These are phyloP conservation scores for Montipora cactus DNA, from an alignment of 64 coral and sea anemone species.

Conservation along the genomic window DNA sequence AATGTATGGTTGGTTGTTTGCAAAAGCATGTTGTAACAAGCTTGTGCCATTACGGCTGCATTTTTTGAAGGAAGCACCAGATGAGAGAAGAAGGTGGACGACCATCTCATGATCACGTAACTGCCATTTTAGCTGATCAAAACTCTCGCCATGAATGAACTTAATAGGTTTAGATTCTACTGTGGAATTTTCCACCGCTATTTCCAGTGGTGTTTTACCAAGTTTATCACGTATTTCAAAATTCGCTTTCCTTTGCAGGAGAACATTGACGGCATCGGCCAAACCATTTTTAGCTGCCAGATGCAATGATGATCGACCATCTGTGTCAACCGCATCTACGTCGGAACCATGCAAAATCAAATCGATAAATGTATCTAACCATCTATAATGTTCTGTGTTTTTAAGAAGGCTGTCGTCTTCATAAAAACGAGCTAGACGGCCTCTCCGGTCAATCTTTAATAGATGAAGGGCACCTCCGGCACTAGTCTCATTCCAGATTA, in stretches of 20 bases:
- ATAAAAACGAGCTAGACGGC: slow-evolving; percentile 1
- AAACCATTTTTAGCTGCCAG: slow-evolving; percentile 33
- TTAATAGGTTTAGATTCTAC: no score
- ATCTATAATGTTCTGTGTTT: neutral
- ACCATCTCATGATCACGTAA: no score
- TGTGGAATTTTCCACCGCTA: slow-evolving; percentile 17
- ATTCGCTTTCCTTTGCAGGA: neutral
- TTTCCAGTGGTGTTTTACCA: slow-evolving; percentile 24
- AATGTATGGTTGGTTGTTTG: slow-evolving; percentile 1
- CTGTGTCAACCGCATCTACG: neutral
- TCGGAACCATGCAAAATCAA: neutral
- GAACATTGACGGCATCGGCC: neutral
- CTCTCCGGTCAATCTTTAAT: neutral
- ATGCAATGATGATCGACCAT: neutral
- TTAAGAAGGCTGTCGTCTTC: neutral
- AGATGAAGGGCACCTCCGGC: neutral
- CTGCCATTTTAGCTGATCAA: no score
- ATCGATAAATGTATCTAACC: neutral
- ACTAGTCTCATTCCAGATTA: neutral
- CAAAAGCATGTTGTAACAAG: slow-evolving; percentile 33
- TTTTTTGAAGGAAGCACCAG: neutral
- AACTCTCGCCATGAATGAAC: no score
- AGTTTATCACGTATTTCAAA: neutral
- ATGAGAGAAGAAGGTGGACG: neutral
- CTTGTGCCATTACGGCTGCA: neutral